phyloP scores from a whole-genome alignment of 1,140 invertebrate species.

The Bombus waltoni region DNA sequence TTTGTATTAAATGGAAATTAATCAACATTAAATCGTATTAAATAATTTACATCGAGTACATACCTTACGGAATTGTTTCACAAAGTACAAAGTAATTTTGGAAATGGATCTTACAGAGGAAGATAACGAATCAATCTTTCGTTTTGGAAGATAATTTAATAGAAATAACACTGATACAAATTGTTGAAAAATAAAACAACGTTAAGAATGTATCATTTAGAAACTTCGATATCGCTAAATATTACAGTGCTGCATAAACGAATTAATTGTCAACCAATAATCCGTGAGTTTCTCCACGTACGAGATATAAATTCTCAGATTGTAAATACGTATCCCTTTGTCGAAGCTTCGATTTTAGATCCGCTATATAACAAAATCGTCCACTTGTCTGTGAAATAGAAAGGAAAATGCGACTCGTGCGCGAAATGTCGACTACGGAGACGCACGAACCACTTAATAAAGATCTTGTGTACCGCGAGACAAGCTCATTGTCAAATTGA shows the following conservation, averaged over 20 bases:
- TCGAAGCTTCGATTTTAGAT: not conserved
- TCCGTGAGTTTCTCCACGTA: not conserved
- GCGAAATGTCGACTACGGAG: too few relatives aligned
- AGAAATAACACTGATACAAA: too few relatives aligned
- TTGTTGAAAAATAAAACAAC: too few relatives aligned
- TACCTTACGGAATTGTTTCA: not conserved
- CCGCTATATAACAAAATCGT: not conserved
- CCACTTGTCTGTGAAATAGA: not conserved
- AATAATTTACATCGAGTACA: not conserved
- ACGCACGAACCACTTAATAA: constrained; percentile 17
- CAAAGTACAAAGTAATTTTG: not conserved
- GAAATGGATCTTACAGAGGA: not conserved
- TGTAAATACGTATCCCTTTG: too few relatives aligned
- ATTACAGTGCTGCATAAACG: too few relatives aligned
- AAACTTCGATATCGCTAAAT: too few relatives aligned
- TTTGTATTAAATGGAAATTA: not conserved
- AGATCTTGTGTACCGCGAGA: not conserved
- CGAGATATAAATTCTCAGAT: not conserved
- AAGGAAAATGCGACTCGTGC: not conserved
- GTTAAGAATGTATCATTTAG: too few relatives aligned
- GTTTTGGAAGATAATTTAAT: too few relatives aligned
- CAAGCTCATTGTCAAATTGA: constrained; percentile 49
- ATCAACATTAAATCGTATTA: not conserved
- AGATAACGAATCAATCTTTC: too few relatives aligned
- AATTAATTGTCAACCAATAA: not conserved